A percentile compares a stretch with the other conserved stretches of the same genome.
Conservation (phyloP, 2,113 vertebrate species). For the Elgaria multicarinata region DNA sequence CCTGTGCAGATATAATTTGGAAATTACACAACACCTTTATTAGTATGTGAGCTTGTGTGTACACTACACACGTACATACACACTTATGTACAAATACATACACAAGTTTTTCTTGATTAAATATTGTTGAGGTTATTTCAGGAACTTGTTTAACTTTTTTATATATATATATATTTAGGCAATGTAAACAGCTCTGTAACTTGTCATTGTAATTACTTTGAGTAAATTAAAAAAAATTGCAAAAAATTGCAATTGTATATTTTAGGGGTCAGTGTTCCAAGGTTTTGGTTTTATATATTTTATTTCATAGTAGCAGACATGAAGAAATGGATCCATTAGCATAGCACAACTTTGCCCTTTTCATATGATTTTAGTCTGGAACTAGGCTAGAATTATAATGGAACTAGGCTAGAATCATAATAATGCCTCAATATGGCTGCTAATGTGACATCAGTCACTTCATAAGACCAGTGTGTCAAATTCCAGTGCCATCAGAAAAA, state of each 20-base stretch:
- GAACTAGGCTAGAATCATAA: neutral
- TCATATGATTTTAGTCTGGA: neutral
- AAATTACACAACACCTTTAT: conserved; percentile 1
- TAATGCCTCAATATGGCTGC: accelerated
- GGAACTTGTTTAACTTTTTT: conserved; percentile 29
- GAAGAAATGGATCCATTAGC: conserved; percentile 1
- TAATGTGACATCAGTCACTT: neutral
- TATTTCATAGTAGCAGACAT: neutral
- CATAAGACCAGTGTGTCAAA: accelerated
- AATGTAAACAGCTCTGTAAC: conserved; percentile 1
- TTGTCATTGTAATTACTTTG: neutral
- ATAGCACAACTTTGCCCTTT: neutral
- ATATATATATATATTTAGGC: neutral
- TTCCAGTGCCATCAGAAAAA: accelerated
- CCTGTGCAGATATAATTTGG: neutral
- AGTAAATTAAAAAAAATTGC: too few species aligned
- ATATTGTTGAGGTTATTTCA: neutral
- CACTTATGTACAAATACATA: too few species aligned
- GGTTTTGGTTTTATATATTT: neutral
- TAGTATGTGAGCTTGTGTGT: neutral
- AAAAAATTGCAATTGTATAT: neutral
- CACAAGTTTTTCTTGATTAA: neutral
- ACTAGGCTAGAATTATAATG: neutral
- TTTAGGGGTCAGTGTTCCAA: neutral
- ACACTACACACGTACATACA: too few species aligned